Evolutionary conservation across 2,888 invertebrate genomes (phyloP), one percentile per base, ranked within the genome.

Genomic region (Campoletis raptor): DNA sequence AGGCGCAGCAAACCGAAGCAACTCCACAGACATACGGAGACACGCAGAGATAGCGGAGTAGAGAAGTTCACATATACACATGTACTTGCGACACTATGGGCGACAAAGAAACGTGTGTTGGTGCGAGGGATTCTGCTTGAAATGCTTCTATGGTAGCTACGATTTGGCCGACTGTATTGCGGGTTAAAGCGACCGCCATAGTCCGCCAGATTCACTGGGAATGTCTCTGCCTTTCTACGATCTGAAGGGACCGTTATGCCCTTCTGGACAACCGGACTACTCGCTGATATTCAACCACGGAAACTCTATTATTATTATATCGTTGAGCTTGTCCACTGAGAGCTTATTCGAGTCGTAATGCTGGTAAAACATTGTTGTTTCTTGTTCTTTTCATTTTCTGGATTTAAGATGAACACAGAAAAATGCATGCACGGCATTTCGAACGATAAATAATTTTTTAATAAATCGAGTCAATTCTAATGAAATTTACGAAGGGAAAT

Each of bases 181-280:
- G n/a, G 21, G 54, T 40, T 48, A 12, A 15, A 45, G 52, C 80
- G 52, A 81, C 18, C 36, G 48, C 54, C 36, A 81, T 40, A 42
- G 72, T 57, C 70, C 42, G 76, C 69, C 79, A 64, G 74, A 73
- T 57, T 64, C 73, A 69, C 78, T 1, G 80, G 66, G 79, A 79
- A 45, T 70, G 30, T 79, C 78, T 64, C 12, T 57, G 72, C 81
- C 82, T 85, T 74, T 78, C 85, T 36, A 40, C 81, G 52, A 81
- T 69, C 78, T n/a, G 37, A 30, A 67, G 69, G 74, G 61, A 61
- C 78, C 72, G 66, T 45, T 73, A 37, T 73, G 78, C 73, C 67
- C 67, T 67, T 82, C 78, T 85, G 82, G 78, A 79, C 78, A 67
- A 85, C 77, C 80, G 81, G 74, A 61, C 83, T 79, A 66, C 76